phyloP scores from a whole-genome alignment of 2,888 invertebrate genomes.

The Nineta flava region DNA sequence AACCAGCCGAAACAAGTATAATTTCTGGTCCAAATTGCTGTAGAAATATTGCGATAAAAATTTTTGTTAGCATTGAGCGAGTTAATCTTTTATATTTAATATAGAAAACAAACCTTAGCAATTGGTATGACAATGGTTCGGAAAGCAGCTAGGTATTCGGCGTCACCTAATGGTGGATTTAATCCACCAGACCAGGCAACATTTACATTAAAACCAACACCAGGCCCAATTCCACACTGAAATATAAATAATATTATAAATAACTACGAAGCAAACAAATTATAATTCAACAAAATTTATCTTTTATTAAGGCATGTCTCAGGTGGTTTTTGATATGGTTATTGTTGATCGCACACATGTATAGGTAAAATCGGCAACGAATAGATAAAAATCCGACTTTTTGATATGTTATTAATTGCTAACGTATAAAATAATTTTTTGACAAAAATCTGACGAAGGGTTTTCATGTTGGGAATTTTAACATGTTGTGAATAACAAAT shows the following conservation, averaged over 20 bases:
- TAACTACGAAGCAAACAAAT: too few species aligned
- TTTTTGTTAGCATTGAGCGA: neutral
- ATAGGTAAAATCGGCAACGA: too few species aligned
- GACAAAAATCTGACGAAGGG: too few species aligned
- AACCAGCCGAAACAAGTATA: conserved; percentile 93
- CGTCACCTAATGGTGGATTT: conserved; percentile 84
- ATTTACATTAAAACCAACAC: conserved; percentile 89
- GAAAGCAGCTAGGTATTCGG: conserved; percentile 95
- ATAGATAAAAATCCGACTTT: too few species aligned
- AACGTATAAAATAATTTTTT: too few species aligned
- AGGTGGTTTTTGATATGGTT: too few species aligned
- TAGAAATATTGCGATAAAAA: neutral
- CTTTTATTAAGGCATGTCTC: too few species aligned
- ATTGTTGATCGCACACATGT: too few species aligned
- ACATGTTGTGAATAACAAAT: too few species aligned
- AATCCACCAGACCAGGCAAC: conserved; percentile 88
- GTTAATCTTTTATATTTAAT: neutral
- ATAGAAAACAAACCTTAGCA: conserved; percentile 40
- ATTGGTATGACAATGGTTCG: conserved; percentile 91
- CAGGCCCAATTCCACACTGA: conserved; percentile 73
- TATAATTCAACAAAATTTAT: too few species aligned
- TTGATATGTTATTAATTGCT: too few species aligned
- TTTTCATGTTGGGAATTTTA: too few species aligned
- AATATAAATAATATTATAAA: conserved; percentile 12
- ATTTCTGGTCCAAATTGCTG: conserved; percentile 81